Conservation (phyloP, 2,113 vertebrate species). For the Ailurus styani region DNA sequence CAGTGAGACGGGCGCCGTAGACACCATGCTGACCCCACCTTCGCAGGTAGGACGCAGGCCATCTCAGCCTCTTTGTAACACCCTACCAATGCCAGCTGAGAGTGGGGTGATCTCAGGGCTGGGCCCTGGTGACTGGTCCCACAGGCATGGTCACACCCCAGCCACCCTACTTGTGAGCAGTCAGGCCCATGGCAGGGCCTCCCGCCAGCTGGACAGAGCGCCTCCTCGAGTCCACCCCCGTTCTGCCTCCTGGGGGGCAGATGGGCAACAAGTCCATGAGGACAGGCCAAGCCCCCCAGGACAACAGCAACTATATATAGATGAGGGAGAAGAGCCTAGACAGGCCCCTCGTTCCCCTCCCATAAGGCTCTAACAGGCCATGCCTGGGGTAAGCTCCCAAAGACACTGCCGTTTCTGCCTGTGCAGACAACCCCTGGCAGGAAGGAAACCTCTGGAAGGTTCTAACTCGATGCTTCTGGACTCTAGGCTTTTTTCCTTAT, state of each 20-base stretch:
- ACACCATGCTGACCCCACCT: rapidly evolving
- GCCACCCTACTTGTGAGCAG: neutral
- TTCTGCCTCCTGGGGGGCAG: neutral
- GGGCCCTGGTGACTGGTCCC: neutral
- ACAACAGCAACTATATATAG: neutral
- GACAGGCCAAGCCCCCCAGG: neutral
- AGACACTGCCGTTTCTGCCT: neutral
- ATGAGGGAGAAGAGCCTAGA: neutral
- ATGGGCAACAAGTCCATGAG: rapidly evolving
- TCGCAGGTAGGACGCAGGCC: neutral
- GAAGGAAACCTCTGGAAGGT: neutral
- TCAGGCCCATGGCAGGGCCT: neutral
- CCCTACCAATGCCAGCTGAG: neutral
- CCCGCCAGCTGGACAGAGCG: neutral
- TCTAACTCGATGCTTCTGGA: neutral
- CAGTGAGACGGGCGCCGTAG: rapidly evolving
- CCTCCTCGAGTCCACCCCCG: neutral
- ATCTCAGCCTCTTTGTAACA: neutral
- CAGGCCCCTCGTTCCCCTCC: neutral
- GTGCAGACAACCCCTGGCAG: neutral
- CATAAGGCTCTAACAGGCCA: neutral
- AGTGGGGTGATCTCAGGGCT: neutral
- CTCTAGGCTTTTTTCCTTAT: neutral
- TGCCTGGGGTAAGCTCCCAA: neutral
- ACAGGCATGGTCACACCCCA: rapidly evolving